phyloP scores from a whole-genome alignment of 1,140 invertebrate species.

The Zaprionus ghesquierei region DNA sequence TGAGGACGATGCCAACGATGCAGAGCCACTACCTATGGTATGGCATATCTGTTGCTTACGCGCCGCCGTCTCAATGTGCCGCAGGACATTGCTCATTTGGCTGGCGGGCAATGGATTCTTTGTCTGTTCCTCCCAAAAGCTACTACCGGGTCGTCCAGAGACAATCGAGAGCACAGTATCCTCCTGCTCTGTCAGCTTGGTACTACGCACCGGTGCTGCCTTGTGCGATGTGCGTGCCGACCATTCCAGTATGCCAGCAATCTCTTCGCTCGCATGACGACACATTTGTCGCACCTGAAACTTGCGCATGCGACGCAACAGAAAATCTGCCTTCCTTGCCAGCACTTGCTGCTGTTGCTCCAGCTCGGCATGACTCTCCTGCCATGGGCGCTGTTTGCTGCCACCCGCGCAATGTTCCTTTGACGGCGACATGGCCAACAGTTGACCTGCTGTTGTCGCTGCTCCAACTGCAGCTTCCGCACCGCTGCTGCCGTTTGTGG shows the following conservation, averaged over 20 bases:
- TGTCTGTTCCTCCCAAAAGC: slow-evolving; percentile 66
- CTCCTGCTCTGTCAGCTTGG: slow-evolving; percentile 66
- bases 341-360: slow-evolving; percentile 85
- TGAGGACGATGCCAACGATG: slow-evolving; percentile 62
- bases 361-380: slow-evolving; percentile 60
- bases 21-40: slow-evolving; percentile 74
- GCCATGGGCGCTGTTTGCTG: slow-evolving; percentile 14
- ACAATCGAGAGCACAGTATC: slow-evolving; percentile 59
- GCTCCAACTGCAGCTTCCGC: background rate
- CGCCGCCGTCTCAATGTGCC: slow-evolving; percentile 64
- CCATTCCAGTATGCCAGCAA: slow-evolving; percentile 88
- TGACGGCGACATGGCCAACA: slow-evolving; percentile 6
- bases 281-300: slow-evolving; percentile 89
- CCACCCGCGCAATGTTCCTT: slow-evolving; percentile 3
- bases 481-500: slow-evolving; percentile 3
- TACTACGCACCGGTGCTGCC: slow-evolving; percentile 55
- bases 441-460: background rate
- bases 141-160: slow-evolving; percentile 39
- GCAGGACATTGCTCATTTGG: slow-evolving; percentile 71
- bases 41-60: slow-evolving; percentile 67
- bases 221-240: slow-evolving; percentile 84
- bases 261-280: slow-evolving; percentile 89
- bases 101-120: slow-evolving; percentile 61
- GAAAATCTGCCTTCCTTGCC: slow-evolving; percentile 87
- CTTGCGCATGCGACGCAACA: slow-evolving; percentile 89